A percentile compares a stretch with the other conserved stretches of the same genome.
These are phyloP conservation scores for Aphidius ervi DNA, from an alignment of 1,140 invertebrate species.

Conservation along the genomic window DNA sequence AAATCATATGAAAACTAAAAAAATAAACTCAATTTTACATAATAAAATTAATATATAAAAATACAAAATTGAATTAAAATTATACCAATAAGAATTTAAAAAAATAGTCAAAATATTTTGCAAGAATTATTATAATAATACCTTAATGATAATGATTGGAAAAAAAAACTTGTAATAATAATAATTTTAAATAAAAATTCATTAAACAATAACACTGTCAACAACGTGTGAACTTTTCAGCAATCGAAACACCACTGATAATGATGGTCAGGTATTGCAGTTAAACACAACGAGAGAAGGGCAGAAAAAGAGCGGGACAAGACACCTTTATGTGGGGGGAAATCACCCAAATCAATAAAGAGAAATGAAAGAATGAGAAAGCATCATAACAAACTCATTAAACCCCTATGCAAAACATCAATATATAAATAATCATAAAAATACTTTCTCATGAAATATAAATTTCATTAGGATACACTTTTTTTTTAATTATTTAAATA, in stretches of 20 bases:
- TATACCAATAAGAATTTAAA: neutral
- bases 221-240: slow-evolving; percentile 23
- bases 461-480: too few species aligned
- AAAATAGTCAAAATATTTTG: neutral
- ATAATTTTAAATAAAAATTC: neutral
- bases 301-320: slow-evolving; percentile 12
- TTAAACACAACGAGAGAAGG: slow-evolving; percentile 13
- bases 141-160: neutral
- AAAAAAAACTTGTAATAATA: too few species aligned
- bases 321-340: slow-evolving; percentile 7
- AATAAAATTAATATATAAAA: too few species aligned
- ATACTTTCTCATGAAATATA: too few species aligned
- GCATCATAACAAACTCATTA: neutral
- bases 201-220: slow-evolving; percentile 10
- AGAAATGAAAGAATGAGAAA: slow-evolving; percentile 8
- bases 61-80: too few species aligned
- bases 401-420: too few species aligned
- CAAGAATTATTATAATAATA: neutral
- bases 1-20: too few species aligned
- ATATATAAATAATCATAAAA: too few species aligned
- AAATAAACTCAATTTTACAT: too few species aligned
- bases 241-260: slow-evolving; percentile 30
- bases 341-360: slow-evolving; percentile 6
- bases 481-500: too few species aligned
- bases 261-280: slow-evolving; percentile 11